These are phyloP conservation scores for Papilio polytes DNA, from an alignment of 1,140 invertebrate genomes.

Conservation along the genomic window DNA sequence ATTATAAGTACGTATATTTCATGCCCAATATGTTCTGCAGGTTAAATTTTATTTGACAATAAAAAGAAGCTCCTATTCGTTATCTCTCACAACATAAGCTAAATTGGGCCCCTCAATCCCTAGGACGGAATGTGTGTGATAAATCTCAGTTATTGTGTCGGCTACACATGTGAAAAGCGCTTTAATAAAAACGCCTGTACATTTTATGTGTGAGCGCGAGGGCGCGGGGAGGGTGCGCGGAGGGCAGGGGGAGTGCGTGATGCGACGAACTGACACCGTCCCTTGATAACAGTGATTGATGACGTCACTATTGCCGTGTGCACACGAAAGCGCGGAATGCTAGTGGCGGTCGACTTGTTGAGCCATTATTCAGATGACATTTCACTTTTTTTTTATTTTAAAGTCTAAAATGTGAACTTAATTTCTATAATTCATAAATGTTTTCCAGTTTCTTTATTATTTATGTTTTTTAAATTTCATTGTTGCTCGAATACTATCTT, in stretches of 20 bases:
- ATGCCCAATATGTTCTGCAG: conserved; percentile 13
- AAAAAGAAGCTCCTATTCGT: conserved; percentile 38
- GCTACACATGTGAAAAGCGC: conserved; percentile 38
- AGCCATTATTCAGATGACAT: conserved; percentile 44
- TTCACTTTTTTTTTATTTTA: no score
- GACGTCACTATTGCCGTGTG: conserved; percentile 54
- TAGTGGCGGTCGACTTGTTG: conserved; percentile 64
- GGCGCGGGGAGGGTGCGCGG: no score
- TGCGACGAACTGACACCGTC: conserved; percentile 40
- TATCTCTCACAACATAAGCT: conserved; percentile 36
- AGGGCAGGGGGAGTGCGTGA: conserved; percentile 25
- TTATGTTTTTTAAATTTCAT: no score
- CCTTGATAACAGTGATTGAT: conserved; percentile 75
- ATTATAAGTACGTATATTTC: conserved; percentile 24
- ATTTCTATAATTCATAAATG: no score
- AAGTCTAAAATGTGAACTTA: no score
- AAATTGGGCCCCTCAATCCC: conserved; percentile 32
- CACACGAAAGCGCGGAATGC: conserved; percentile 40
- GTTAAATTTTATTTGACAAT: conserved; percentile 30
- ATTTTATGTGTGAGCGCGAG: conserved; percentile 31
- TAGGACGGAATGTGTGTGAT: conserved; percentile 35
- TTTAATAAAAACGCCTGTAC: conserved; percentile 40
- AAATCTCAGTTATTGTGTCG: conserved; percentile 41
- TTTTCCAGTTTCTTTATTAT: no score
- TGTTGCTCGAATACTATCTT: no score